A percentile compares a stretch with the other conserved stretches of the same genome.
These are phyloP conservation scores for Merodon equestris DNA, from an alignment of 2,888 invertebrate species.

Conservation along the genomic window DNA sequence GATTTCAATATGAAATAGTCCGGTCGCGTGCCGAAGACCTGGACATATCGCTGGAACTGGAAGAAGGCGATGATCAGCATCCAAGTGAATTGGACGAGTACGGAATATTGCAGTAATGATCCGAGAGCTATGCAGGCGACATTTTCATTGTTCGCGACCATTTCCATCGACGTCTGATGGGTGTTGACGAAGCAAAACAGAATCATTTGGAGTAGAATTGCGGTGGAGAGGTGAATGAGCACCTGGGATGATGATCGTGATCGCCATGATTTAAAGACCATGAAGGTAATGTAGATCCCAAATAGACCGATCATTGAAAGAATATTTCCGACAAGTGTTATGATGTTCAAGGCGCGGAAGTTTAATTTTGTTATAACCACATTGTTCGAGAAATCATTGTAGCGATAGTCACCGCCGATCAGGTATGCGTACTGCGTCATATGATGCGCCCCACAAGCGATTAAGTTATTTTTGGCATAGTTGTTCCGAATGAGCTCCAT, in stretches of 20 bases:
- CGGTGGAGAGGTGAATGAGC: conserved; percentile 82
- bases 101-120: conserved; percentile 83
- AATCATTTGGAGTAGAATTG: conserved; percentile 82
- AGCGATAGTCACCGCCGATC: conserved; percentile 74
- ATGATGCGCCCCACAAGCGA: conserved; percentile 81
- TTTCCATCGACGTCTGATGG: conserved; percentile 71
- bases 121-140: conserved; percentile 82
- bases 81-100: conserved; percentile 85
- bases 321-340: conserved; percentile 82
- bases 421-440: conserved; percentile 83
- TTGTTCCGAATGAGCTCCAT: conserved; percentile 75
- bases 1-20: conserved; percentile 83
- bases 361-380: conserved; percentile 76
- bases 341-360: conserved; percentile 80
- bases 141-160: conserved; percentile 71
- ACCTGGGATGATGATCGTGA: conserved; percentile 84
- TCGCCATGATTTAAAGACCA: conserved; percentile 82
- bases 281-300: conserved; percentile 83
- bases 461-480: conserved; percentile 72
- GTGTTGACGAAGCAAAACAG: conserved; percentile 76
- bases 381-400: conserved; percentile 72
- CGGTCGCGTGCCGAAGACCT: conserved; percentile 82
- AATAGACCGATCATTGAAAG: conserved; percentile 81
- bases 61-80: conserved; percentile 85
- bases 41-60: conserved; percentile 85